Percentiles rank a stretch among this genome's conserved stretches.
Evolutionary conservation across 2,888 invertebrate genomes (phyloP).

Genomic region (Apamea anceps): DNA sequence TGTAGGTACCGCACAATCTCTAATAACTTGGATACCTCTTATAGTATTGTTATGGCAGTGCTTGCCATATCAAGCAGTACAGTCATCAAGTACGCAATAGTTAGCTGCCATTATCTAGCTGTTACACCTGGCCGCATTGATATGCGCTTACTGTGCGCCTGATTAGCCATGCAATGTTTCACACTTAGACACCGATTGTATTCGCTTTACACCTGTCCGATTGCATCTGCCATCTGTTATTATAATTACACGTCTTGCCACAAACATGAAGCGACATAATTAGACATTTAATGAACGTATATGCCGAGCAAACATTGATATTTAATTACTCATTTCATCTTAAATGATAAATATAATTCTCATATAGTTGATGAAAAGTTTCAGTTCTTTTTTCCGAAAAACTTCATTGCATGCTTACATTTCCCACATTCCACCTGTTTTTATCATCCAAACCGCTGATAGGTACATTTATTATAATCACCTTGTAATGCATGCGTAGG

Average conservation of each 20-base stretch:
- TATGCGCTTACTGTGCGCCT: slow-evolving; percentile 79
- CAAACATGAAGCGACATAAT: slow-evolving; percentile 18
- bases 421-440: slow-evolving; percentile 48
- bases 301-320: slow-evolving; percentile 13
- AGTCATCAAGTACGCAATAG: slow-evolving; percentile 69
- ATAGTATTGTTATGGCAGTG: slow-evolving; percentile 43
- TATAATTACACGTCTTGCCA: slow-evolving; percentile 58
- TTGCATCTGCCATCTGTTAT: slow-evolving; percentile 62
- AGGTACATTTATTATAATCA: slow-evolving; percentile 63
- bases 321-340: slow-evolving; percentile 21
- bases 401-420: slow-evolving; percentile 8
- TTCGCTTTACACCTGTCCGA: slow-evolving; percentile 72
- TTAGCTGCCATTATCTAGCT: slow-evolving; percentile 76
- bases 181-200: slow-evolving; percentile 76
- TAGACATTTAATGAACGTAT: slow-evolving; percentile 5
- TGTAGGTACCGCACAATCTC: slow-evolving; percentile 10
- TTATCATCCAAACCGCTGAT: slow-evolving; percentile 61
- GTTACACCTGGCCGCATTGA: slow-evolving; percentile 83
- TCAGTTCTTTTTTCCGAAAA: slow-evolving; percentile 8
- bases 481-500: slow-evolving; percentile 56
- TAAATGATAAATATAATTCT: slow-evolving; percentile 4
- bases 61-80: slow-evolving; percentile 67
- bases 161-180: slow-evolving; percentile 80
- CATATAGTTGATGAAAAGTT: slow-evolving; percentile 26
- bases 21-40: slow-evolving; percentile 31